These are phyloP conservation scores for Erinaceus europaeus DNA, from an alignment of 2,113 vertebrate species.

Conservation along the genomic window DNA sequence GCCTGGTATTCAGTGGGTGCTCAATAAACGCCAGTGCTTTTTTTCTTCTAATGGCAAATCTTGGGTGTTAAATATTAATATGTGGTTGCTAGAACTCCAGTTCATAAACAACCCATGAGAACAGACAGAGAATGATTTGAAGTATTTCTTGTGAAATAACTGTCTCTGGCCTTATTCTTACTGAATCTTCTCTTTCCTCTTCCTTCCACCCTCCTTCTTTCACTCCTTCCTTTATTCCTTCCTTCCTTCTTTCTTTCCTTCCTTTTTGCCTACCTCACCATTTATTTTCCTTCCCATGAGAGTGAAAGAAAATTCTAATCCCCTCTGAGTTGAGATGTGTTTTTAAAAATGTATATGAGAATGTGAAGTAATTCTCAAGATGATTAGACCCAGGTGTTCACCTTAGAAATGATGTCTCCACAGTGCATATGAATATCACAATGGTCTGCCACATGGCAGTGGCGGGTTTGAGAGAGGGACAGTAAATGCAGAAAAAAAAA, in stretches of 20 bases:
- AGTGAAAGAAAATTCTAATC: neutral
- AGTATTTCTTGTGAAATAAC: neutral
- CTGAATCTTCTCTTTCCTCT: neutral
- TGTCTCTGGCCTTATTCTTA: neutral
- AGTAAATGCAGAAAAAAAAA: conserved; percentile 26
- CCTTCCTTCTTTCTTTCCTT: accelerated
- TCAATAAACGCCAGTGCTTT: neutral
- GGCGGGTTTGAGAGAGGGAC: conserved; percentile 31
- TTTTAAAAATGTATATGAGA: neutral
- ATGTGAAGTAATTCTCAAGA: neutral
- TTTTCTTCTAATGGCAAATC: neutral
- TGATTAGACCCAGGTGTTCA: neutral
- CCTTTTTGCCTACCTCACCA: accelerated
- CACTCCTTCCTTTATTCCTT: accelerated
- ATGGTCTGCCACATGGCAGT: neutral
- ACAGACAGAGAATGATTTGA: neutral
- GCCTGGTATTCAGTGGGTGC: neutral
- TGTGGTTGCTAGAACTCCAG: neutral
- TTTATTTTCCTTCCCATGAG: neutral
- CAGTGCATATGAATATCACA: neutral
- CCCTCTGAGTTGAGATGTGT: neutral
- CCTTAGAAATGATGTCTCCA: neutral
- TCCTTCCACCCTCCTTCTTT: too few species aligned
- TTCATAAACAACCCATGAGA: neutral
- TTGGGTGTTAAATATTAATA: neutral